These are phyloP conservation scores for Natator depressus DNA, from an alignment of 2,113 vertebrate species.

Conservation along the genomic window DNA sequence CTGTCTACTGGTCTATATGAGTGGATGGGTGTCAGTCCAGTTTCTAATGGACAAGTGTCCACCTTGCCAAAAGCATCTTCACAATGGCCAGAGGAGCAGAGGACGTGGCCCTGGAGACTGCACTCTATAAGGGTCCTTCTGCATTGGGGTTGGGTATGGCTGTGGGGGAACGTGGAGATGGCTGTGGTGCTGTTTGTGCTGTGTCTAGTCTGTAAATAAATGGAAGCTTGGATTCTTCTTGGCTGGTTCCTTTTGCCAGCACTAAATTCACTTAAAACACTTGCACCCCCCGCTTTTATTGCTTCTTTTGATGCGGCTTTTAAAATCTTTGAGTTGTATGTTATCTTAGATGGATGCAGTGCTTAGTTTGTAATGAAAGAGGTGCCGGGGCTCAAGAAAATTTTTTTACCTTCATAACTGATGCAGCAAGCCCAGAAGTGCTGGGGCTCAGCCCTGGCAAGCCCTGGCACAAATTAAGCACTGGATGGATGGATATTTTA, in stretches of 20 bases:
- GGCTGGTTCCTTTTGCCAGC: not conserved
- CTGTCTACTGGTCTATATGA: not conserved
- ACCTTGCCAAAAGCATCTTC: not conserved
- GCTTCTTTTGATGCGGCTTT: not conserved
- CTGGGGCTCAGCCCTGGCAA: not conserved
- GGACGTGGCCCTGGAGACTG: not conserved
- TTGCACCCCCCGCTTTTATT: not conserved
- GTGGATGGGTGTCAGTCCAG: not conserved
- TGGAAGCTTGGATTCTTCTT: not conserved
- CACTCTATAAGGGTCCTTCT: not conserved
- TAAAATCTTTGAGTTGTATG: not conserved
- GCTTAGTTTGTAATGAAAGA: not conserved
- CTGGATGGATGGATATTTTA: not conserved
- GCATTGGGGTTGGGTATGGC: not conserved
- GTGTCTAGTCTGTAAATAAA: not conserved
- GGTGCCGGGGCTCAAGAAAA: not conserved
- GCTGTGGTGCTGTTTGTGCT: rapidly evolving
- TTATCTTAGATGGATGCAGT: not conserved
- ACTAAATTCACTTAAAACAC: not conserved
- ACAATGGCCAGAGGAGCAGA: not conserved
- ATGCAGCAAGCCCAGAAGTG: no score
- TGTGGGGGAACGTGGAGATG: not conserved
- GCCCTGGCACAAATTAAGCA: not conserved
- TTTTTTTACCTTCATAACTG: no score
- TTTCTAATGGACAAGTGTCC: not conserved